phyloP scores from a whole-genome alignment of 2,888 invertebrate genomes.

The Fragum sueziense region DNA sequence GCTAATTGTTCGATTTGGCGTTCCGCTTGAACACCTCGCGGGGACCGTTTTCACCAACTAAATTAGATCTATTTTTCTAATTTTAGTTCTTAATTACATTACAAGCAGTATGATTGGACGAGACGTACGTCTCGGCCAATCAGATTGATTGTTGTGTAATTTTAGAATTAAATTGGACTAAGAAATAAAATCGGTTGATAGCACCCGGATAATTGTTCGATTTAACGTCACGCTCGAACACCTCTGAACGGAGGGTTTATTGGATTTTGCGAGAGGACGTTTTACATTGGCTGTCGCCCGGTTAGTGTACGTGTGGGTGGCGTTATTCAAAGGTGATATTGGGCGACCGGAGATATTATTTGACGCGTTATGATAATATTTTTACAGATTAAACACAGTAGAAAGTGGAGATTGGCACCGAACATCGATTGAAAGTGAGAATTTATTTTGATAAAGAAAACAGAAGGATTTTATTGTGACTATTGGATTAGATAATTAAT shows the following conservation, averaged over 20 bases:
- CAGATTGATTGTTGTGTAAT: no score
- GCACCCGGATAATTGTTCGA: slow-evolving; percentile 41
- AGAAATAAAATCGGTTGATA: no score
- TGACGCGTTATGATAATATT: slow-evolving; percentile 12
- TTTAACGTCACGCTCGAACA: slow-evolving; percentile 21
- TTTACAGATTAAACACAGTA: slow-evolving; percentile 2
- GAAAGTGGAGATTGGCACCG: background rate
- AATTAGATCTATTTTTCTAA: no score
- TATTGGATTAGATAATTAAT: no score
- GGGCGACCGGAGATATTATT: background rate
- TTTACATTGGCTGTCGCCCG: slow-evolving; percentile 11
- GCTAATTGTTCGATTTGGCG: slow-evolving; percentile 34
- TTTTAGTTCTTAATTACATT: no score
- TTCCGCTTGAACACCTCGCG: slow-evolving; percentile 22
- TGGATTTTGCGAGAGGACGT: slow-evolving; percentile 4
- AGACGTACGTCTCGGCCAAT: no score
- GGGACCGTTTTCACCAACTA: no score
- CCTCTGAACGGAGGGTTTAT: background rate
- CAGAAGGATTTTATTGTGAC: no score
- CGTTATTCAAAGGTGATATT: slow-evolving; percentile 13
- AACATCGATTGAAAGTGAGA: background rate
- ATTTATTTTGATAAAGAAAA: background rate
- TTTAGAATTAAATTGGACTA: no score
- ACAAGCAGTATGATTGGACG: no score
- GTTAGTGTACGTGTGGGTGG: slow-evolving; percentile 26